Evolutionary conservation across 2,888 invertebrate genomes (phyloP), one percentile per base, ranked within the genome.

Genomic region (Cantharis lateralis): DNA sequence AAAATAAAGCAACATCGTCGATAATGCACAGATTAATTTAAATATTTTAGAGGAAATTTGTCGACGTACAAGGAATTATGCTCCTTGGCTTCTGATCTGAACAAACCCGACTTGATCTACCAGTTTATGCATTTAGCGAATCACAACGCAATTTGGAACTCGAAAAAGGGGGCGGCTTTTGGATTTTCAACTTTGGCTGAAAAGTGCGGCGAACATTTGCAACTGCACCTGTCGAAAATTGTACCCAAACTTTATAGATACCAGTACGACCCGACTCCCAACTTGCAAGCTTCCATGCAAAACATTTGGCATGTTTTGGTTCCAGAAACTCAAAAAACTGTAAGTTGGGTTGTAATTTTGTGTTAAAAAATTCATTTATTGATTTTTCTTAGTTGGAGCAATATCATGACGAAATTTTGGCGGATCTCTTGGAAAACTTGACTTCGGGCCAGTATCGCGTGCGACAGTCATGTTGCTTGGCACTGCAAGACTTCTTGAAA

Each of bases 121-220:
- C 96, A 96, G 88, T 98, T 98, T 87, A 96, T 98, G 95, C 95
- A 97, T 87, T 89, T 98, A 80, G 98, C 98, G 0, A 97, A 97
- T 90, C 96, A 98, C 86, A 97, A 98, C 88, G 94, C 97, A 1
- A 91, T 95, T 72, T 98, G 98, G 98, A 97, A 96, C 83, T 96
- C 97, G 9, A 96, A 96, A 86, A 96, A 95, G 90, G 98, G 98
- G 10, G 97, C 98, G 10, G 97, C 97, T 0, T 96, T 97, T 89
- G 98, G 98, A 0, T 95, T 98, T 87, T 94, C 95, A 71, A 95
- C 94, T 0, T 95, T 98, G 75, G 95, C 97, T 0, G 90, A 93
- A 75, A 93, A 94, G 84, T 96, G 97, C 20, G 95, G 95, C 2
- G 94, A 94, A 16, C 95, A 96, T 86, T 90, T 98, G 80, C 91